Base-by-base conservation (phyloP, 1,140 invertebrate genomes). In the Atta texana region DNA sequence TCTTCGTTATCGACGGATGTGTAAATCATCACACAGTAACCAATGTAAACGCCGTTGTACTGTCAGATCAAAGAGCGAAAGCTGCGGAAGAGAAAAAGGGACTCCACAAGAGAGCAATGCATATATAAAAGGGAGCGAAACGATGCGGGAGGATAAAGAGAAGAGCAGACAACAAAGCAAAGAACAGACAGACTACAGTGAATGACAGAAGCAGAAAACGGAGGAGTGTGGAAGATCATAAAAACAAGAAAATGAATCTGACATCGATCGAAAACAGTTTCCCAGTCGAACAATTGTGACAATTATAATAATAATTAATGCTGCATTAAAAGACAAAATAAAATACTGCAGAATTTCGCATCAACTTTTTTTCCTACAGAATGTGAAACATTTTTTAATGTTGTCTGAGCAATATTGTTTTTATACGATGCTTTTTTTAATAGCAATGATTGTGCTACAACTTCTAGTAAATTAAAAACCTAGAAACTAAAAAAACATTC, bases 11-110 rank as follows among this genome's bases (percentile, higher is more conserved):
- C 55, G 72, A 51, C 68, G 24, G 55, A 74, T 18, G 14, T 82
- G 80, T 84, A 84, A 84, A 63, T 75, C 69, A 74, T n/a, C 34
- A 34, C 28, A 39, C n/a, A 14, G 57, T 74, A 84, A 24, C 31
- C 14, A 61, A 84, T 24, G 55, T 51, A 61, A 72, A 74, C 49
- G 28, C n/a, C 24, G 24, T 18, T 84, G 39, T n/a, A 34, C 21
- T 8, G 24, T 49, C 39, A 28, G 55, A 75, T 84, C 55, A 84
- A 84, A 81, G 66, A 71, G 10, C 39, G 39, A 3, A 51, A 16
- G 49, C 39, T 44, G 39, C 61, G 44, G 28, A 57, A 82, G 55
- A 28, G 55, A 49, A 61, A 74, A 74, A 84, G 55, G 57, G 24
- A 28, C 53, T 4, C 12, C 16, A 81, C 16, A 34, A 81, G 66